Conservation (phyloP, 1,140 invertebrate species). For the Aphidius ervi region DNA sequence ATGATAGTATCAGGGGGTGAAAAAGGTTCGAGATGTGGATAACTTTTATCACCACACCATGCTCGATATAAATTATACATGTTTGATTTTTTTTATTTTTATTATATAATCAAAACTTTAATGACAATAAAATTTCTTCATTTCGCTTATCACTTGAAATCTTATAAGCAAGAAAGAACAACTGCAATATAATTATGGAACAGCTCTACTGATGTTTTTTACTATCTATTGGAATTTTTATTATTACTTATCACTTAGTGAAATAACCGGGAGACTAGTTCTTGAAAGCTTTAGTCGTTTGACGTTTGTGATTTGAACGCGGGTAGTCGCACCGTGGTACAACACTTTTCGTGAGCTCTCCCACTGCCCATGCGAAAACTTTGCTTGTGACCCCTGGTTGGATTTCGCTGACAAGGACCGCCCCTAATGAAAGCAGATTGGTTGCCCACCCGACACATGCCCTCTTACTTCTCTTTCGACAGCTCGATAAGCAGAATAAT, state of each 20-base stretch:
- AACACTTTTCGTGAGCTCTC: constrained; percentile 25
- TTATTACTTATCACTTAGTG: no score
- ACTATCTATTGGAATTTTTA: no score
- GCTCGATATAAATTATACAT: constrained; percentile 62
- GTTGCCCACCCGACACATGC: constrained; percentile 32
- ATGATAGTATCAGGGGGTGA: constrained; percentile 61
- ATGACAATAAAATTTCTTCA: no score
- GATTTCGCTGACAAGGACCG: constrained; percentile 35
- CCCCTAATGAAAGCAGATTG: constrained; percentile 47
- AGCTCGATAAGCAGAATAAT: constrained; percentile 15
- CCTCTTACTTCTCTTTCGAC: constrained; percentile 20
- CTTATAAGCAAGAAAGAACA: no score
- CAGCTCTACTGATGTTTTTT: no score
- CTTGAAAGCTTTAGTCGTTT: not conserved
- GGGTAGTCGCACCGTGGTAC: constrained; percentile 22
- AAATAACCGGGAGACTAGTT: no score
- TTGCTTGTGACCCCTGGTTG: constrained; percentile 17
- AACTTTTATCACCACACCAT: constrained; percentile 54
- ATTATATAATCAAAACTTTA: no score
- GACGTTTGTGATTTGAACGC: constrained; percentile 51
- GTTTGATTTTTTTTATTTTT: constrained; percentile 3
- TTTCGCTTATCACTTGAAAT: no score
- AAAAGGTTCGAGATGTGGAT: constrained; percentile 42
- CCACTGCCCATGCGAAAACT: constrained; percentile 20
- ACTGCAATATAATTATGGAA: no score